Conservation (phyloP, 2,888 invertebrate genomes). For the Hirtodrosophila alboralis region DNA sequence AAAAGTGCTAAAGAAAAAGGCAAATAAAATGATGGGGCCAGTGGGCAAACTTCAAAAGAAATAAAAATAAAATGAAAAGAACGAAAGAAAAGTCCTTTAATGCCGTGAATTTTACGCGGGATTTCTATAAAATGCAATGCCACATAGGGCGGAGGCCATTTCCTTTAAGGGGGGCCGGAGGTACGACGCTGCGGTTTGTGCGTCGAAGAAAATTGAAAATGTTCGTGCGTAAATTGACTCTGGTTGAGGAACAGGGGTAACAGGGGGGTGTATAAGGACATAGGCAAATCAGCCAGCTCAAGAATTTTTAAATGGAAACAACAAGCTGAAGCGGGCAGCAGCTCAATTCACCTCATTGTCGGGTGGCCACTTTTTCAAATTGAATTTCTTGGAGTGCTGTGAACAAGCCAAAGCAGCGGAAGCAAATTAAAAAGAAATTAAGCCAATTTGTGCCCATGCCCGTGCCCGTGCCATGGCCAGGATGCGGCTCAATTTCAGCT, state of each 20-base stretch:
- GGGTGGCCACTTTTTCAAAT: slow-evolving; percentile 75
- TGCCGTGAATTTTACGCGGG: slow-evolving; percentile 77
- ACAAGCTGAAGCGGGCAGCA: slow-evolving; percentile 43
- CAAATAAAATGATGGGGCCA: slow-evolving; percentile 66
- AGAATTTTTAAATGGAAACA: slow-evolving; percentile 58
- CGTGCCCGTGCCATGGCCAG: slow-evolving; percentile 58
- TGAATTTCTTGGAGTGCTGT: slow-evolving; percentile 66
- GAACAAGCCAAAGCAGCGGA: slow-evolving; percentile 58
- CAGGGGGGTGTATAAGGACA: slow-evolving; percentile 31
- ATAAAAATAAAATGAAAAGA: slow-evolving; percentile 60
- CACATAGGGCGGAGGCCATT: slow-evolving; percentile 9
- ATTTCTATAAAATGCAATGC: slow-evolving; percentile 69
- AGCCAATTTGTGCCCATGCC: slow-evolving; percentile 83
- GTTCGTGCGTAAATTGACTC: slow-evolving; percentile 79
- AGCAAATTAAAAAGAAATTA: slow-evolving; percentile 84
- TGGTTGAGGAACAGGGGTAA: too few relatives aligned
- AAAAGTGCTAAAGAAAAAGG: slow-evolving; percentile 67
- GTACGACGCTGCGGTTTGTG: slow-evolving; percentile 71
- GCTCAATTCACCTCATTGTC: slow-evolving; percentile 57
- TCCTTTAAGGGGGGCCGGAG: slow-evolving; percentile 12
- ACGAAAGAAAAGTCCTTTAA: slow-evolving; percentile 74
- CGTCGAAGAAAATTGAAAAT: slow-evolving; percentile 70
- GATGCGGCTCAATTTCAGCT: slow-evolving; percentile 74
- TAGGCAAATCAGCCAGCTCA: slow-evolving; percentile 42
- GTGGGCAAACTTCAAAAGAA: slow-evolving; percentile 75